Conservation (phyloP, 2,113 vertebrate species). For the Perca schrenkii region DNA sequence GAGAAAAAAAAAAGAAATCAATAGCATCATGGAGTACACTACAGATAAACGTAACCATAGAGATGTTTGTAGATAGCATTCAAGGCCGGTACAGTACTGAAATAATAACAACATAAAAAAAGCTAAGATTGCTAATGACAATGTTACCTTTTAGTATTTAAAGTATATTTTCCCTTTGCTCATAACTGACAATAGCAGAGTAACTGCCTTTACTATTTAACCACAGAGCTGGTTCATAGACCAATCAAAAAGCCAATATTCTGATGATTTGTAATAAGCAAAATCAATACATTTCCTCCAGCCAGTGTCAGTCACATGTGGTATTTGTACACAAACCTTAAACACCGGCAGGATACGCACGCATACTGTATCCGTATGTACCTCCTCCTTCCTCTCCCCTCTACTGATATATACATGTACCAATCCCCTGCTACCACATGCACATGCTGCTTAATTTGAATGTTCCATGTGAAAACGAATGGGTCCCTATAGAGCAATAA, state of each 20-base stretch:
- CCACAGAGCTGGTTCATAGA: neutral
- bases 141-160: neutral
- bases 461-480: constrained; percentile 40
- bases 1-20: neutral
- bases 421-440: constrained; percentile 8
- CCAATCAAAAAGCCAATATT: constrained; percentile 25
- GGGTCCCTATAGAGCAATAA: constrained; percentile 42
- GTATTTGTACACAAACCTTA: neutral
- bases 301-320: neutral
- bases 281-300: constrained; percentile 10
- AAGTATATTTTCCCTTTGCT: neutral
- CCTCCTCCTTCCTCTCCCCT: neutral
- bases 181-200: neutral
- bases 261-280: neutral
- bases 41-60: neutral
- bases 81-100: neutral
- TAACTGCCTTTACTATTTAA: neutral
- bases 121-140: neutral
- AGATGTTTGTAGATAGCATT: neutral
- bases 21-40: neutral
- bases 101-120: neutral
- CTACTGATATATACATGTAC: neutral
- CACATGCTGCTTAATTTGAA: constrained; percentile 40
- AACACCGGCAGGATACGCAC: neutral
- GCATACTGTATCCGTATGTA: neutral